Evolutionary conservation across 2,113 vertebrate genomes (phyloP).

Genomic region (Steatornis caripensis): DNA sequence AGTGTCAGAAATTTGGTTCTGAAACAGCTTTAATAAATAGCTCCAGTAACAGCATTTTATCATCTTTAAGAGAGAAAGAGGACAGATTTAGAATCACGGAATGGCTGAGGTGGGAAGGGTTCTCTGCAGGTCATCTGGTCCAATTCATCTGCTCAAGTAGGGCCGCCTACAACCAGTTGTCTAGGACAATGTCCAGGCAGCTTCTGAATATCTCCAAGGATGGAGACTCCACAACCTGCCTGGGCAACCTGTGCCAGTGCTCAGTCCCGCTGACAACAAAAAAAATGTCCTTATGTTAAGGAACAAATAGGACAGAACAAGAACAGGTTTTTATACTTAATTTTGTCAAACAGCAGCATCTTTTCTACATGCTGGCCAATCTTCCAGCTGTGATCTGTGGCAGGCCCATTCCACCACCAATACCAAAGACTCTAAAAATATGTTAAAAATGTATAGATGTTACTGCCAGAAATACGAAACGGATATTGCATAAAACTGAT

Average conservation of each 20-base stretch:
- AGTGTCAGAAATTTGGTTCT: background rate
- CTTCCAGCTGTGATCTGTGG: background rate
- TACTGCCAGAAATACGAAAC: background rate
- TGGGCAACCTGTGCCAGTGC: background rate
- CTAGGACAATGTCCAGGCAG: background rate
- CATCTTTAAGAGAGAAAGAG: background rate
- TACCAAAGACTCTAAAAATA: background rate
- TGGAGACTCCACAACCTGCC: background rate
- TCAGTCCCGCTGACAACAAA: background rate
- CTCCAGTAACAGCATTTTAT: background rate
- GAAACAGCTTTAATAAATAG: background rate
- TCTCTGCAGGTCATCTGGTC: background rate
- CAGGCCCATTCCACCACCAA: background rate
- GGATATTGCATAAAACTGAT: background rate
- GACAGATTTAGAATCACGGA: background rate
- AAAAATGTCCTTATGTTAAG: background rate
- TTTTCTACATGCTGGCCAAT: background rate
- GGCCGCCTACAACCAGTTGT: background rate
- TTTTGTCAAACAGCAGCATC: background rate
- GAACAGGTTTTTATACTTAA: background rate
- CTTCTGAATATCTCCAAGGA: background rate
- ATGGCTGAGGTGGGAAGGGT: background rate
- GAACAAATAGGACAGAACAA: background rate
- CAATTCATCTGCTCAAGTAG: background rate
- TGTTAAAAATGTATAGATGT: background rate